Evolutionary conservation across 37 sponge, comb jelly and placozoan genomes (phyloP), one percentile per base, ranked within the genome.

Genomic region (Amphimedon queenslandica): DNA sequence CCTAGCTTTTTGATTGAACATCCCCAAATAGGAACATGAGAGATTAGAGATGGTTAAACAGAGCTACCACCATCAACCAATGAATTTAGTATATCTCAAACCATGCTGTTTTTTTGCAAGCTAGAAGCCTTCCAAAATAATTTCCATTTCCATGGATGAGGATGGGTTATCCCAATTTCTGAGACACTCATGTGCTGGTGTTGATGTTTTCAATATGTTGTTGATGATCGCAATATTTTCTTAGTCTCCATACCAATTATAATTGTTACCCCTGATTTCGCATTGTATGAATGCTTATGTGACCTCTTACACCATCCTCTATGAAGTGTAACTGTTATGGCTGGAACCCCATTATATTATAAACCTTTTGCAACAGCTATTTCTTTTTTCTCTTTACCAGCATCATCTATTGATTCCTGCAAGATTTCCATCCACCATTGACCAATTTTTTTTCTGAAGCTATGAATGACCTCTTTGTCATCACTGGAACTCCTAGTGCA

Each of bases 271-370:
- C 83, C 83, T 27, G 75, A 74, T 55, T 74, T 82, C 1, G 83
- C 83, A 58, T 77, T 84, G 61, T 84, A 84, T 21, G 66, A 64
- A 71, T 83, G 84, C 3, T 63, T 69, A 35, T 77, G 77, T 16
- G 71, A 55, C 28, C 66, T 36, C 28, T 76, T 76, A 2, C 35
- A 40, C 76, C 76, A 76, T 29, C 76, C 66, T 25, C 76, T 42
- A 64, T 76, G 66, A 11, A 61, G 42, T 10, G 64, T 66, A 24
- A 76, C 76, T 28, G 76, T 76, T 30, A 76, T 64, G 53, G 76
- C 76, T 64, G 76, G 76, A 43, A 64, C 35, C 8, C 53, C 76
- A 23, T 76, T 42, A 64, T 76, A 66, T 20, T 27, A 64, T 8
- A 31, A 37, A 21, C 66, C 66, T 10, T n/a, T 42, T 25, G 40